Evolutionary conservation across 2,797 vertebrate species (phyloP).

Genomic region (Bufotes viridis): DNA sequence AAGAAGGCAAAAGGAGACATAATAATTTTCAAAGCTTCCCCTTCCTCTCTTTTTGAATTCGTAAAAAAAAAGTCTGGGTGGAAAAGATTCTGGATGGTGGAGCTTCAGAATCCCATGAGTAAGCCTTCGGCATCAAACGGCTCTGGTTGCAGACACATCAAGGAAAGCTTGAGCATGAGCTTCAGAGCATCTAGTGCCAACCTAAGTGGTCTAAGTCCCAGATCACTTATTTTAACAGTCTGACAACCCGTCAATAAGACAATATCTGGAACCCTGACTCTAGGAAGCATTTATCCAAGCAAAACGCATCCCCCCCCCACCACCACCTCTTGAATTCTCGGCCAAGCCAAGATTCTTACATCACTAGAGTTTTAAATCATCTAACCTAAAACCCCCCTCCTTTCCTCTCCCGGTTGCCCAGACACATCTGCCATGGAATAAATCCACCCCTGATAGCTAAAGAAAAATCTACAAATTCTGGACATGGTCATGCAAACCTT

Average conservation of each 20-base stretch:
- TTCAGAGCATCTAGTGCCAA: background rate
- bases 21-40: conserved; percentile 31
- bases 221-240: conserved; percentile 35
- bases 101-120: conserved; percentile 18
- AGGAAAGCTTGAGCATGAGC: conserved; percentile 21
- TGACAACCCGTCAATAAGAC: conserved; percentile 26
- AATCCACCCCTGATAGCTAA: conserved; percentile 5
- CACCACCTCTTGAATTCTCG: background rate
- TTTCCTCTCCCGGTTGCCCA: conserved; percentile 3
- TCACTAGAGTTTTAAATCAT: conserved; percentile 39
- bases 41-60: background rate
- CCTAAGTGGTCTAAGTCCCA: conserved; percentile 25
- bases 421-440: conserved; percentile 35
- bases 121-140: background rate
- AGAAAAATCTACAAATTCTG: conserved; percentile 5
- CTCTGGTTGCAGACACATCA: conserved; percentile 30
- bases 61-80: background rate
- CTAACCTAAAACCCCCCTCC: background rate
- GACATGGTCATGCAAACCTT: background rate
- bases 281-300: background rate
- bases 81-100: background rate
- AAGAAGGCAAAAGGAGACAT: conserved; percentile 4
- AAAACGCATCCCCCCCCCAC: background rate
- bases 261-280: conserved; percentile 14
- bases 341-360: conserved; percentile 36